phyloP scores from a whole-genome alignment of 2,113 vertebrate species.

The Romanogobio albipinnatus region DNA sequence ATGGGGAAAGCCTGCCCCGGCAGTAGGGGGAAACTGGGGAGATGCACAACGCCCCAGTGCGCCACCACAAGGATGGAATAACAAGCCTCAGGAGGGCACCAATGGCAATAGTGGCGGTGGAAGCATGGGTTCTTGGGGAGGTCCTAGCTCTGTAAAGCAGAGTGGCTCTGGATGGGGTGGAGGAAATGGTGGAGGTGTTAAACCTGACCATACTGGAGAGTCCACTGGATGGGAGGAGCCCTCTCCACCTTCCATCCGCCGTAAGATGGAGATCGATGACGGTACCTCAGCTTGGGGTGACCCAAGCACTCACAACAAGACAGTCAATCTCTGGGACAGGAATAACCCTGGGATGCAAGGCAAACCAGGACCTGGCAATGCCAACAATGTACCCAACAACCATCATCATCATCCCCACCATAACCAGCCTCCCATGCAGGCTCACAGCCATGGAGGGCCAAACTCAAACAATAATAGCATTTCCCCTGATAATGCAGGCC shows the following conservation, averaged over 20 bases:
- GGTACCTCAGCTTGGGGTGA: slow-evolving; percentile 98
- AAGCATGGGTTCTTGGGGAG: slow-evolving; percentile 85
- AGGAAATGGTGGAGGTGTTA: slow-evolving; percentile 57
- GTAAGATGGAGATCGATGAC: slow-evolving; percentile 98
- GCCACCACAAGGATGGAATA: slow-evolving; percentile 84
- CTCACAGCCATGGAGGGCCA: slow-evolving; percentile 76
- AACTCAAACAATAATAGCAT: slow-evolving; percentile 74
- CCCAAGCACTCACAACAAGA: slow-evolving; percentile 89
- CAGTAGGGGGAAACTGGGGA: slow-evolving; percentile 79
- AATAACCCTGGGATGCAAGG: slow-evolving; percentile 90
- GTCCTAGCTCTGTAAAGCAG: slow-evolving; percentile 68
- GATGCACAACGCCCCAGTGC: slow-evolving; percentile 83
- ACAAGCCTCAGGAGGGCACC: slow-evolving; percentile 87
- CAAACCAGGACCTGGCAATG: slow-evolving; percentile 56
- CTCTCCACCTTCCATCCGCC: slow-evolving; percentile 92
- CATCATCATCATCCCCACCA: slow-evolving; percentile 72
- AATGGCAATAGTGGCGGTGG: slow-evolving; percentile 84
- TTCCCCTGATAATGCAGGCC: slow-evolving; percentile 67
- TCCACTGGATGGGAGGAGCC: slow-evolving; percentile 96
- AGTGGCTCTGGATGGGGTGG: slow-evolving; percentile 53
- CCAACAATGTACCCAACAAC: slow-evolving; percentile 66
- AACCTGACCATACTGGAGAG: slow-evolving; percentile 83
- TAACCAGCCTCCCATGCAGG: slow-evolving; percentile 75
- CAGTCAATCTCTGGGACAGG: slow-evolving; percentile 96
- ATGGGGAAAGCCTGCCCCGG: slow-evolving; percentile 68